A percentile compares a stretch with the other conserved stretches of the same genome.
Evolutionary conservation across 2,797 vertebrate genomes (phyloP).

Genomic region (Enteromius mattozi): DNA sequence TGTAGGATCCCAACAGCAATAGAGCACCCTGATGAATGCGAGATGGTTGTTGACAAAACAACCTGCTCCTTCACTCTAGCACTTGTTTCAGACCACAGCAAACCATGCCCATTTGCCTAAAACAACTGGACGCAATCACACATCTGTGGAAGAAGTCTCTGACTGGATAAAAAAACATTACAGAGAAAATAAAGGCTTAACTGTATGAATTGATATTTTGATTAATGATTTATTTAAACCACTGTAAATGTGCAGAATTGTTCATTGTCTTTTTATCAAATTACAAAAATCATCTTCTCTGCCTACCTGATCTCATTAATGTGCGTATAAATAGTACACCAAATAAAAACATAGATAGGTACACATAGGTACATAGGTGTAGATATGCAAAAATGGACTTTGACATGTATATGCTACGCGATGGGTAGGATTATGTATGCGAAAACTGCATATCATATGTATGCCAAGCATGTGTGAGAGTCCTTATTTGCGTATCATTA

Average conservation of each 20-base stretch:
- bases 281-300: not conserved
- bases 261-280: not conserved
- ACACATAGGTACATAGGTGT: too few relatives aligned
- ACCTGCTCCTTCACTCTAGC: conserved; percentile 57
- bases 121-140: not conserved
- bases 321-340: too few relatives aligned
- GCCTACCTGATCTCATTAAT: too few relatives aligned
- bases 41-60: conserved; percentile 59
- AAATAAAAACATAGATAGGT: too few relatives aligned
- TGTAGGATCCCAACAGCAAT: conserved; percentile 18
- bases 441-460: too few relatives aligned
- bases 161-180: not conserved
- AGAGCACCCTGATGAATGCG: conserved; percentile 54
- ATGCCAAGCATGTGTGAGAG: too few relatives aligned
- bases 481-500: too few relatives aligned
- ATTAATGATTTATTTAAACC: not conserved
- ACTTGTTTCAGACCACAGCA: conserved; percentile 59
- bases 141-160: not conserved
- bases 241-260: not conserved
- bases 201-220: not conserved
- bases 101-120: not conserved
- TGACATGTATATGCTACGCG: too few relatives aligned
- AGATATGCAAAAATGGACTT: too few relatives aligned
- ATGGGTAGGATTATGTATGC: too few relatives aligned
- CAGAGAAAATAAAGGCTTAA: not conserved